Evolutionary conservation across 2,797 vertebrate genomes (phyloP).

Genomic region (Poeciliopsis paucimaculata): DNA sequence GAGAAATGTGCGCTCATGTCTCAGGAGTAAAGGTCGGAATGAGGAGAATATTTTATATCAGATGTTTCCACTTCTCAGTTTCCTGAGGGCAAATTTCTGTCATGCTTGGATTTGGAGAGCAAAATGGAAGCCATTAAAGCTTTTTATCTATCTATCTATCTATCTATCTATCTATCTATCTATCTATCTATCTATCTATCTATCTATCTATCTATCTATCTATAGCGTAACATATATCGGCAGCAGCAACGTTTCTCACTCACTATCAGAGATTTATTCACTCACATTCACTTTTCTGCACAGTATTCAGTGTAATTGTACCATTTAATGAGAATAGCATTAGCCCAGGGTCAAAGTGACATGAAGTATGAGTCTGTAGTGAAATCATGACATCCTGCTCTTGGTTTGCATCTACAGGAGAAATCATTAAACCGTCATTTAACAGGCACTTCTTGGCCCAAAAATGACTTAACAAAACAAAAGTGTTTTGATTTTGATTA

Average conservation of each 20-base stretch:
- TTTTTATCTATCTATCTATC: background rate
- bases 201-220: too few relatives aligned
- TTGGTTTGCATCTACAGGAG: background rate
- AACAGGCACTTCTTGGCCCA: too few relatives aligned
- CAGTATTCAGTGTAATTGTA: background rate
- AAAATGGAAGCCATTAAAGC: background rate
- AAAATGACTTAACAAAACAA: too few relatives aligned
- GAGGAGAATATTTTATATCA: slow-evolving; percentile 45
- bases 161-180: background rate
- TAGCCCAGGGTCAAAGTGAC: background rate
- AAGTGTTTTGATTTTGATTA: too few relatives aligned
- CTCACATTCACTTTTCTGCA: too few relatives aligned
- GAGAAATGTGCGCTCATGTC: slow-evolving; percentile 33
- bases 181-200: too few relatives aligned
- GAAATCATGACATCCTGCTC: background rate
- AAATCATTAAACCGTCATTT: too few relatives aligned
- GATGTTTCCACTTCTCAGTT: slow-evolving; percentile 31
- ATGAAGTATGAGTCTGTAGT: background rate
- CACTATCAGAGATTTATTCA: too few relatives aligned
- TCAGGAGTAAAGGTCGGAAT: slow-evolving; percentile 45
- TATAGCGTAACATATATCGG: too few relatives aligned
- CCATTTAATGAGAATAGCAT: background rate
- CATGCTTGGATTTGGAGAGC: slow-evolving; percentile 19
- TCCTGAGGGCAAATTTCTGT: slow-evolving; percentile 24
- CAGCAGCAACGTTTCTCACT: too few relatives aligned